A percentile compares a stretch with the other conserved stretches of the same genome.
Evolutionary conservation across 2,888 invertebrate species (phyloP).

Genomic region (Drosophila yooni): DNA sequence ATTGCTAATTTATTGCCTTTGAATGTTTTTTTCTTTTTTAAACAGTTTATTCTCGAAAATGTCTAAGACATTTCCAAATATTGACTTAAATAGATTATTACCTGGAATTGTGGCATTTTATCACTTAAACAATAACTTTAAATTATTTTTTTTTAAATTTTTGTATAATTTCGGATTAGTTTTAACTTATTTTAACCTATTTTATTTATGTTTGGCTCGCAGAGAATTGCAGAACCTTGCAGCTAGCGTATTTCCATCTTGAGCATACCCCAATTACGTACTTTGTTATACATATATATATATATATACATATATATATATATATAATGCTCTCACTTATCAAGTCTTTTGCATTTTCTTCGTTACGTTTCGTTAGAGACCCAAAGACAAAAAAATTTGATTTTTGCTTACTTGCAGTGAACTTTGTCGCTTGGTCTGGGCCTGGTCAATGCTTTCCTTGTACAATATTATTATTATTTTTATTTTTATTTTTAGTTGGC

Average conservation of each 20-base stretch:
- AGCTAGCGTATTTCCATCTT: constrained; percentile 8
- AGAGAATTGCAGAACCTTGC: background rate
- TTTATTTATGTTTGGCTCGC: background rate
- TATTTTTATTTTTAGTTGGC: constrained; percentile 21
- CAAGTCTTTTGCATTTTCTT: constrained; percentile 57
- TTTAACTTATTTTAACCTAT: background rate
- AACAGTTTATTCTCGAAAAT: background rate
- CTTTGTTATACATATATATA: background rate
- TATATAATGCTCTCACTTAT: constrained; percentile 46
- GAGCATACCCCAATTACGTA: constrained; percentile 27
- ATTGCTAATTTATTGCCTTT: background rate
- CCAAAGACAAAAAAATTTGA: constrained; percentile 5
- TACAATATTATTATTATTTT: constrained; percentile 20
- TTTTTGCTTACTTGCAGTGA: constrained; percentile 8
- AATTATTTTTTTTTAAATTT: background rate
- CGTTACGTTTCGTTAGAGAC: constrained; percentile 75
- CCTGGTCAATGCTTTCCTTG: constrained; percentile 32
- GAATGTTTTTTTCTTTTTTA: background rate
- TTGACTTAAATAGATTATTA: background rate
- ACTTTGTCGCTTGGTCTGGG: constrained; percentile 37
- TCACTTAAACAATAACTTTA: background rate
- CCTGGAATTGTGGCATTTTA: background rate
- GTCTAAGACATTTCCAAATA: background rate
- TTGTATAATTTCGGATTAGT: background rate
- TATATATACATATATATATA: background rate